These are phyloP conservation scores for Tetramorium bicarinatum DNA, from an alignment of 2,888 invertebrate genomes.

Conservation along the genomic window DNA sequence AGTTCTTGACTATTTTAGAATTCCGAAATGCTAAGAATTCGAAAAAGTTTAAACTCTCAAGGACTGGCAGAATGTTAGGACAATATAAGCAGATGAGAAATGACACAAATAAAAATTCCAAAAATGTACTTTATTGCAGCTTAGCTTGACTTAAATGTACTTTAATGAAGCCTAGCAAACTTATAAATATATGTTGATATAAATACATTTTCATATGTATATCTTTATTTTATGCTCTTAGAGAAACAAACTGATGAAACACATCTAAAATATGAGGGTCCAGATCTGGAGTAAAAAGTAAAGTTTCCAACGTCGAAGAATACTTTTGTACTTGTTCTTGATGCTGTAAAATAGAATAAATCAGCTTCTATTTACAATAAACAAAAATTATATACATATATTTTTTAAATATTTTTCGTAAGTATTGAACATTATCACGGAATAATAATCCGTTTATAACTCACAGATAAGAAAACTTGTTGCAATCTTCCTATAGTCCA, in stretches of 20 bases:
- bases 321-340: conserved; percentile 99
- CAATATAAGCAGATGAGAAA: not conserved
- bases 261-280: conserved; percentile 98
- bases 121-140: conserved; percentile 18
- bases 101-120: not conserved
- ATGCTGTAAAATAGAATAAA: conserved; percentile 90
- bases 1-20: not conserved
- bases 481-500: conserved; percentile 98
- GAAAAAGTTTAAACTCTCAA: not conserved
- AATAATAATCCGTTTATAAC: conserved; percentile 70
- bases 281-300: conserved; percentile 98
- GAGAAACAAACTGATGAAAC: conserved; percentile 98
- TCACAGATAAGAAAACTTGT: conserved; percentile 97
- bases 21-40: not conserved
- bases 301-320: conserved; percentile 97
- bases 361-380: not conserved
- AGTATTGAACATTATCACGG: not conserved
- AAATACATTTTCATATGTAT: conserved; percentile 11
- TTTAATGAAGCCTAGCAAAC: not conserved
- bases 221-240: conserved; percentile 89
- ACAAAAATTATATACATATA: not conserved
- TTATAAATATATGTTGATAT: conserved; percentile 23
- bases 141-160: conserved; percentile 13
- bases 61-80: not conserved
- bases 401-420: not conserved